A percentile compares a stretch with the other conserved stretches of the same genome.
Evolutionary conservation across 2,888 invertebrate genomes (phyloP).

Genomic region (Uloborus plumipes): DNA sequence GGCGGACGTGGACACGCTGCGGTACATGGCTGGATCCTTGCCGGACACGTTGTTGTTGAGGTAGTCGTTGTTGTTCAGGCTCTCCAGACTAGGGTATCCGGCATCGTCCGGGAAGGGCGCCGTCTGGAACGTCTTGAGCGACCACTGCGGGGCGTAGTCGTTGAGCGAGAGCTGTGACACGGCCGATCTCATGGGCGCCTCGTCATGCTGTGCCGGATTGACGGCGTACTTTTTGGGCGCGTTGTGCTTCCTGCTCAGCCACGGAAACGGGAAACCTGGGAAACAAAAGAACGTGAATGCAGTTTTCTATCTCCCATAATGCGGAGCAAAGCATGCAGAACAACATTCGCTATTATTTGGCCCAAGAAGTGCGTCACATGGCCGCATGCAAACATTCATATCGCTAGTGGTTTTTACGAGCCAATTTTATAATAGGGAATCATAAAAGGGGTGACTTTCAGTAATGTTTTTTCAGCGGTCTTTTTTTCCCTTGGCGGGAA

Average conservation of each 20-base stretch:
- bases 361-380: too few relatives aligned
- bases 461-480: too few relatives aligned
- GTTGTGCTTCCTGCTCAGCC: conserved; percentile 61
- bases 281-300: conserved; percentile 48
- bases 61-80: conserved; percentile 46
- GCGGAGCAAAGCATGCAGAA: too few relatives aligned
- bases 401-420: too few relatives aligned
- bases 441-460: too few relatives aligned
- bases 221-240: conserved; percentile 61
- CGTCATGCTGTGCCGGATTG: conserved; percentile 30
- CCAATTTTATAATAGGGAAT: too few relatives aligned
- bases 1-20: conserved; percentile 63
- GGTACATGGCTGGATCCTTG: conserved; percentile 53
- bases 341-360: too few relatives aligned
- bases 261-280: conserved; percentile 64
- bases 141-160: conserved; percentile 49
- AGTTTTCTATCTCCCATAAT: too few relatives aligned
- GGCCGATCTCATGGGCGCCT: conserved; percentile 42
- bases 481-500: too few relatives aligned
- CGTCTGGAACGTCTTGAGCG: conserved; percentile 51
- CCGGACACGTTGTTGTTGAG: conserved; percentile 33
- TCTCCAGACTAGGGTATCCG: conserved; percentile 29
- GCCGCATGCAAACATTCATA: too few relatives aligned
- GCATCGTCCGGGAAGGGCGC: conserved; percentile 21
- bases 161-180: conserved; percentile 53